Base-by-base conservation (phyloP, 1,140 invertebrate genomes). In the Leptopilina clavipes region DNA sequence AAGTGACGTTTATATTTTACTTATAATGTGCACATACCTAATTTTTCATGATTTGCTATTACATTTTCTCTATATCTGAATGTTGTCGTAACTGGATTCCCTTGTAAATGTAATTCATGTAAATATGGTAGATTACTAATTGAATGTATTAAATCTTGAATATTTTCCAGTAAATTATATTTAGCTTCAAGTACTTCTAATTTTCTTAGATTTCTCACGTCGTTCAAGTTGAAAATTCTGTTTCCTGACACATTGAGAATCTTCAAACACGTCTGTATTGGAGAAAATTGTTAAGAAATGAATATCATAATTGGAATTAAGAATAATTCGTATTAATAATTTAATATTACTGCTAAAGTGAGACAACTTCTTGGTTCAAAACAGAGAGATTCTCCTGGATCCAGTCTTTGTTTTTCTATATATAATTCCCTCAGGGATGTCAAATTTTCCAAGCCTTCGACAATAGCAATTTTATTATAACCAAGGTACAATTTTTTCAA, bases 401-500 rank as follows among this genome's bases (percentile, higher is more conserved):
- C 83, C 11, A 93, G 82, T 78, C 88, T 89, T 88, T 95, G 94
- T 83, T 92, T 92, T 85, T 95, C 93, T 70, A 95, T 88, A 81
- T 95, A 92, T 12, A 95, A 84, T 81, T 94, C 93, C 83, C 92
- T 90, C 74, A 95, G 91, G 84, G 91, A 91, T 70, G 85, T 88
- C 10, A 93, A 84, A 56, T 86, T 87, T 77, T 94, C 92, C 70
- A 95, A 87, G 79, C 94, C 94, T 87, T 95, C 94, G 0, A 95
- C 86, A 1, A 95, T 92, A 59, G 90, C 90, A 48, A 95, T 95
- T 70, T 88, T 87, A 86, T 95, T 95, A 78, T 93, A 90, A 1
- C 94, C 92, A 54, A 95, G 85, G 87, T 93, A 95, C 17, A 95
- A 82, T 85, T 93, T 94, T 77, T 91, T 92, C 10, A 95, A 85